These are phyloP conservation scores for Amaurobius ferox DNA, from an alignment of 2,888 invertebrate species.

Conservation along the genomic window DNA sequence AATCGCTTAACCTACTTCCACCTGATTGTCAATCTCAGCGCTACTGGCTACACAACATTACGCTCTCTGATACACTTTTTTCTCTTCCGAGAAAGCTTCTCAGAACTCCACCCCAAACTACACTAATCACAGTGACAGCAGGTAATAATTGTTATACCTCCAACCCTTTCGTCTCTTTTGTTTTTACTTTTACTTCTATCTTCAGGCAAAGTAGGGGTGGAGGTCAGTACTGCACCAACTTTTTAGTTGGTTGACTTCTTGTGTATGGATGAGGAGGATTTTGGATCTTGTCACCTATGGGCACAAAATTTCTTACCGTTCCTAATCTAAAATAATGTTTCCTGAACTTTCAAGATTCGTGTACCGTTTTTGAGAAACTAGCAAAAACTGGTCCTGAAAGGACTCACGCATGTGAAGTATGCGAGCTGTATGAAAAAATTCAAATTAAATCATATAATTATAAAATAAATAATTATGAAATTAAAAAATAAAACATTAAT, in stretches of 20 bases:
- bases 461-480: too few species aligned
- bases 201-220: neutral
- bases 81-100: constrained; percentile 21
- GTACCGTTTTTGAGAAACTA: too few species aligned
- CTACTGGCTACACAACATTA: constrained; percentile 15
- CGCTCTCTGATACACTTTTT: neutral
- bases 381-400: too few species aligned
- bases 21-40: constrained; percentile 6
- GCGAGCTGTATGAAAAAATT: too few species aligned
- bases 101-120: constrained; percentile 43
- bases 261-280: too few species aligned
- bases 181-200: neutral
- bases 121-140: constrained; percentile 63
- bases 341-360: too few species aligned
- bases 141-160: constrained; percentile 32
- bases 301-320: too few species aligned
- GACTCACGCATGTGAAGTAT: too few species aligned
- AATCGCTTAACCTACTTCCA: constrained; percentile 30
- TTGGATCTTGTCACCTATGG: too few species aligned
- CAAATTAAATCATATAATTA: too few species aligned
- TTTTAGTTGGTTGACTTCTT: neutral
- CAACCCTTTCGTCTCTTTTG: neutral
- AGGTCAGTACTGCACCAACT: neutral
- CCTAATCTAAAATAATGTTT: too few species aligned
- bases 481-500: too few species aligned